Evolutionary conservation across 2,113 vertebrate genomes (phyloP).

Genomic region (Ictalurus furcatus): DNA sequence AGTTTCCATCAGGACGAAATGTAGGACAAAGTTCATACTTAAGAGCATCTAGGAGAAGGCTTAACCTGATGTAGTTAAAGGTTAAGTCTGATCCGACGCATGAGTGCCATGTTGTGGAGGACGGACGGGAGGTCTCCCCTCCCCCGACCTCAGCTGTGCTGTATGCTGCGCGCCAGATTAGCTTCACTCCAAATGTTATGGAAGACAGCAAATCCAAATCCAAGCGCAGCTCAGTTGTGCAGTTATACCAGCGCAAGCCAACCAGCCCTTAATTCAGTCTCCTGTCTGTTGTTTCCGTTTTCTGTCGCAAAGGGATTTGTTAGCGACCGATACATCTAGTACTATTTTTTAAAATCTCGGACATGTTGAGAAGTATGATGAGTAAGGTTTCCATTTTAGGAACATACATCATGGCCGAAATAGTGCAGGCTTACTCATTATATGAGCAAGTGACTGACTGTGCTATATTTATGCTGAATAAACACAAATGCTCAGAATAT

Average conservation of each 20-base stretch:
- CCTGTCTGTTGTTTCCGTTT: background rate
- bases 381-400: background rate
- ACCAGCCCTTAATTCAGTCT: background rate
- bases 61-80: background rate
- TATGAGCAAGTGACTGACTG: background rate
- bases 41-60: conserved; percentile 24
- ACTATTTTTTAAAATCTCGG: background rate
- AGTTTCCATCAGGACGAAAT: conserved; percentile 9
- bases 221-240: background rate
- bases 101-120: conserved; percentile 24
- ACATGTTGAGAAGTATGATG: background rate
- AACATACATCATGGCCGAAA: background rate
- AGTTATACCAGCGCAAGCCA: background rate
- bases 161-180: conserved; percentile 36
- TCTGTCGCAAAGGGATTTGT: background rate
- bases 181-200: conserved; percentile 34
- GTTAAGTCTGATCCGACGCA: conserved; percentile 48
- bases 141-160: conserved; percentile 53
- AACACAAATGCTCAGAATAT: background rate
- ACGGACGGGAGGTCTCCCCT: conserved; percentile 12
- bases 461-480: background rate
- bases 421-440: background rate
- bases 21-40: conserved; percentile 42
- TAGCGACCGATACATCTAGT: background rate
- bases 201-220: conserved; percentile 30